These are phyloP conservation scores for Cephus sareptanus DNA, from an alignment of 2,888 invertebrate genomes.

Conservation along the genomic window DNA sequence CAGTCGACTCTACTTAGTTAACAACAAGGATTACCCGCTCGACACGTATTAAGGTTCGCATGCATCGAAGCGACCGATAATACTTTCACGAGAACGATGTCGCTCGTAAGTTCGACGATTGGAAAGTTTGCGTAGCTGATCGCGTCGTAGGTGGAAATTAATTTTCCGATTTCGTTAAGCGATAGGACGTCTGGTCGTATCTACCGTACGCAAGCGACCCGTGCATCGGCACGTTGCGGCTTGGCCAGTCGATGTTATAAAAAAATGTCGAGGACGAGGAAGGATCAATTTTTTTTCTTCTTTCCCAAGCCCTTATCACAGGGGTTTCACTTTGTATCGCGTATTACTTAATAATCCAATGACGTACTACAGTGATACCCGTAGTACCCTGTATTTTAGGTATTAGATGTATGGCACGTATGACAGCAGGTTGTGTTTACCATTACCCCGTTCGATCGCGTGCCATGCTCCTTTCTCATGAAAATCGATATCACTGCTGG, in stretches of 20 bases:
- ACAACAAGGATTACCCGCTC: neutral
- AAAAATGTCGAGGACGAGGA: too few relatives aligned
- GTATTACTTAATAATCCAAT: neutral
- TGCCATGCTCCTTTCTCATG: neutral
- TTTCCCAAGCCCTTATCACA: neutral
- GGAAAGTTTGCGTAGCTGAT: neutral
- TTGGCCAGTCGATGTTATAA: neutral
- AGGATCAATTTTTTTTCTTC: neutral
- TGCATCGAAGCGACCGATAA: neutral
- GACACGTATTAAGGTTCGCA: neutral
- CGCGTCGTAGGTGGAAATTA: neutral
- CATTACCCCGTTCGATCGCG: neutral
- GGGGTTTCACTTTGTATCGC: neutral
- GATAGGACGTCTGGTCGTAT: neutral
- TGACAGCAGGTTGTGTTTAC: neutral
- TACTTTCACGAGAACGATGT: neutral
- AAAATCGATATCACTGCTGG: constrained; percentile 35
- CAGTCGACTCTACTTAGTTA: neutral
- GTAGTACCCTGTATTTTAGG: neutral
- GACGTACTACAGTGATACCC: neutral
- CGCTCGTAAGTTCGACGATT: neutral
- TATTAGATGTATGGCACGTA: neutral
- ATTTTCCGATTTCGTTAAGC: neutral
- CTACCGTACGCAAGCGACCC: neutral
- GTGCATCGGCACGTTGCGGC: neutral